Evolutionary conservation across 2,113 vertebrate species (phyloP), one percentile per base, ranked within the genome.

Genomic region (Nyctereutes procyonoides): DNA sequence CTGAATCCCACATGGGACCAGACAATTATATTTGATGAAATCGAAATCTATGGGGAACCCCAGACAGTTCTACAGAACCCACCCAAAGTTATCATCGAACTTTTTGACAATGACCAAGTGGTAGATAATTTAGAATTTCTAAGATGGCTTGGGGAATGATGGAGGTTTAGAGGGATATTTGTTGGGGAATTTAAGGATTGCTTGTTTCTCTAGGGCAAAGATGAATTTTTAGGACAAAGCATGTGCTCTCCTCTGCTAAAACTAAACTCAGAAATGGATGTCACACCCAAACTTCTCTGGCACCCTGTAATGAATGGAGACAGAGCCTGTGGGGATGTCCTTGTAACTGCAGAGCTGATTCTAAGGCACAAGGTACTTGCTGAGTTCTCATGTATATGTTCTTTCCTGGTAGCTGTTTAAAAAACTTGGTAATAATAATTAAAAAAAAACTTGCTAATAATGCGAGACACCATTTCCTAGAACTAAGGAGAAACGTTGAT

Each of bases 1-100:
- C 98, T 99, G 93, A 99, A 99, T 96, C 99, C 99, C 60, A 99
- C 99, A 0, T 99, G 99, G 99, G 99, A 99, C 98, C 99, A 99
- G 98, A 99, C 99, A 6, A 98, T 99, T 32, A 99, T 99, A 98
- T 99, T 99, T 97, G 99, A 99, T 96, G 99, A 99, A 91, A 96
- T 99, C 91, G 99, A 99, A 97, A 99, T 99, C 97, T 99, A 99
- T 56, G 99, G 99, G 74, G 99, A 99, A 91, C 99, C 99, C 8
- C 98, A 99, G 96, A 98, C 96, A 2, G 14, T 99, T 56, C 98
- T 98, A 12, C 97, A 98, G 80, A 98, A 98, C 67, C 99, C 99
- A 60, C 99, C 99, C 60, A 98, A 98, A 60, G 98, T 99, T 84
- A 98, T 99, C 43, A 97, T 99, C 63, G 99, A 99, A 98, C 99